phyloP scores from a whole-genome alignment of 1,140 invertebrate species.

The Cotesia typhae region DNA sequence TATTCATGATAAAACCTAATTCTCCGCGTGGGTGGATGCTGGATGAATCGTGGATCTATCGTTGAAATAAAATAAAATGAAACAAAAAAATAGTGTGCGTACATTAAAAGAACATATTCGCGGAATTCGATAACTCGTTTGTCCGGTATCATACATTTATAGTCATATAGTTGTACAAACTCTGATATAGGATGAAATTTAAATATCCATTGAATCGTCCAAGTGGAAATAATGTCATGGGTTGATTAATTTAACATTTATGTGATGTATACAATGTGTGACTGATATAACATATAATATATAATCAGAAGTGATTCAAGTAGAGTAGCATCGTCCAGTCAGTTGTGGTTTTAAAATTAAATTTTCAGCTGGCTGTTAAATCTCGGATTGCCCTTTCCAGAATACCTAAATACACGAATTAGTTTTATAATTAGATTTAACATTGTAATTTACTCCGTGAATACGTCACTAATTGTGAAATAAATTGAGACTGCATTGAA shows the following conservation, averaged over 20 bases:
- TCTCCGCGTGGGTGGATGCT: constrained; percentile 1
- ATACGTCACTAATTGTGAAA: constrained; percentile 43
- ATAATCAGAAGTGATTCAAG: neutral
- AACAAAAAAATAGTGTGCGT: neutral
- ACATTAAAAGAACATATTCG: neutral
- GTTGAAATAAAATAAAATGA: neutral
- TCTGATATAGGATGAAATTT: constrained; percentile 14
- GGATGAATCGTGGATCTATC: neutral
- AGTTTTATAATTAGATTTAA: neutral
- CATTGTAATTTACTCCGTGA: constrained; percentile 27
- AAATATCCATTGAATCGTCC: constrained; percentile 21
- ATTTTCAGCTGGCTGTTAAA: neutral
- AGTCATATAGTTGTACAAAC: neutral
- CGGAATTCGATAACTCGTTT: constrained; percentile 23
- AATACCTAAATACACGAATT: constrained; percentile 15
- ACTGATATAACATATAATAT: neutral
- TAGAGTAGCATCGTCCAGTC: neutral
- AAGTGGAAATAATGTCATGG: neutral
- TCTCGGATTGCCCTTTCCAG: neutral
- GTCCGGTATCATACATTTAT: constrained; percentile 9
- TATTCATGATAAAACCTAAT: too few species aligned
- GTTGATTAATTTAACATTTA: neutral
- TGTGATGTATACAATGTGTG: too few species aligned
- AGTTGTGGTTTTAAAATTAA: neutral
- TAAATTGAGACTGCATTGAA: constrained; percentile 36